Base-by-base conservation (phyloP, 2,888 invertebrate species). In the Lasioglossum villosulum region DNA sequence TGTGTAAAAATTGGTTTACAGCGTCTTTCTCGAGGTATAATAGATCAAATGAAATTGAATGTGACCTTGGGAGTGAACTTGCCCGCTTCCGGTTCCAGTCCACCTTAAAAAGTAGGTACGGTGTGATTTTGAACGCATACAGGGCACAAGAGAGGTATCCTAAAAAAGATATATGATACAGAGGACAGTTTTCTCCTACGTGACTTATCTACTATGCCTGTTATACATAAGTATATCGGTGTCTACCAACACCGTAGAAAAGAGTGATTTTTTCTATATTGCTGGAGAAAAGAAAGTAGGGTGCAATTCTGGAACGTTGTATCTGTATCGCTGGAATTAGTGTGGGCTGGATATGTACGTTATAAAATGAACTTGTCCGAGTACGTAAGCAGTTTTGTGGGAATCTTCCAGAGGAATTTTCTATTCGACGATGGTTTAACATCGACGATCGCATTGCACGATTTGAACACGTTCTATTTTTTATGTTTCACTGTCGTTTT, bases 171-270 rank as follows among this genome's bases (percentile, higher is more conserved):
- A 84, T 84, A 86, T 85, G 79, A 74, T 86, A 86, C 86, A 86
- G 79, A 82, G 85, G 81, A 66, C 42, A 81, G 59, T 86, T 78
- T 39, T 86, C 42, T 86, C 82, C 85, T 86, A 86, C 85, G 78
- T 86, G 85, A 77, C 81, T 85, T 86, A 86, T 84, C 85, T 85
- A 82, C 85, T 85, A 86, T 77, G 68, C 78, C 82, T 23, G 76
- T 82, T 86, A 79, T 86, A 79, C 84, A 86, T 76, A 84, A 75
- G 68, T 86, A 86, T 66, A 84, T 84, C 82, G 82, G 82, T 86
- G 79, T 86, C 85, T 82, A 84, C 86, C 79, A 84, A 85, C 82
- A 82, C 76, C 86, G 77, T 42, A 66, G 78, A 70, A 79, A 86
- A 84, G 84, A 81, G 75, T 86, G 72, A 59, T 78, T 72, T 84